These are phyloP conservation scores for Syrphus vitripennis DNA, from an alignment of 2,888 invertebrate genomes.

Conservation along the genomic window DNA sequence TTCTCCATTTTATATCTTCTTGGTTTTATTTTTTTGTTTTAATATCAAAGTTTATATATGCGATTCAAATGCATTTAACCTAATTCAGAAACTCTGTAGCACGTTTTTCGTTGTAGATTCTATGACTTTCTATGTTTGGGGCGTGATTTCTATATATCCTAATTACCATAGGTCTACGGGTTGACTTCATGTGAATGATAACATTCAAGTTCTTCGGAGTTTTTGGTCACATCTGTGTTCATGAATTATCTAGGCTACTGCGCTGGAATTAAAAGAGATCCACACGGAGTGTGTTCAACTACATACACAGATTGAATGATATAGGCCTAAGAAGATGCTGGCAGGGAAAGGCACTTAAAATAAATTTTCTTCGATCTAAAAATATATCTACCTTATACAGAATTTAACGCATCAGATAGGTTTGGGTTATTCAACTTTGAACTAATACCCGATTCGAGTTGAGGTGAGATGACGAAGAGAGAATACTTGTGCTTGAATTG, in stretches of 20 bases:
- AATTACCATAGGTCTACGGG: constrained; percentile 11
- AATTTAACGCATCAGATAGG: constrained; percentile 32
- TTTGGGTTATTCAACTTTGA: constrained; percentile 67
- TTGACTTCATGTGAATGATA: constrained; percentile 7
- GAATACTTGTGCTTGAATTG: background rate
- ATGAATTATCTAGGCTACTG: background rate
- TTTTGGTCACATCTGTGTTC: background rate
- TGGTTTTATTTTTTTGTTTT: background rate
- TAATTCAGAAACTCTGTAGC: constrained; percentile 9
- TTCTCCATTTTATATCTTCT: background rate
- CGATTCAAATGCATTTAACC: constrained; percentile 44
- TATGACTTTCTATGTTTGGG: background rate
- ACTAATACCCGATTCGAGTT: constrained; percentile 40
- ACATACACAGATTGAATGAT: background rate
- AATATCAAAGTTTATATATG: constrained; percentile 1
- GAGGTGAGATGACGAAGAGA: background rate
- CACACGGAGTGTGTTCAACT: background rate
- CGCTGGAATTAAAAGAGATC: background rate
- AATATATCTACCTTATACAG: constrained; percentile 54
- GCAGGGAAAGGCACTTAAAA: constrained; percentile 28
- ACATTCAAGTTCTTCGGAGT: background rate
- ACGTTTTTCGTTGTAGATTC: background rate
- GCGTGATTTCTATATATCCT: constrained; percentile 27
- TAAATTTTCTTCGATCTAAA: constrained; percentile 39
- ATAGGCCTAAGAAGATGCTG: background rate